phyloP scores from a whole-genome alignment of 2,113 vertebrate genomes.

The Spermophilus dauricus region DNA sequence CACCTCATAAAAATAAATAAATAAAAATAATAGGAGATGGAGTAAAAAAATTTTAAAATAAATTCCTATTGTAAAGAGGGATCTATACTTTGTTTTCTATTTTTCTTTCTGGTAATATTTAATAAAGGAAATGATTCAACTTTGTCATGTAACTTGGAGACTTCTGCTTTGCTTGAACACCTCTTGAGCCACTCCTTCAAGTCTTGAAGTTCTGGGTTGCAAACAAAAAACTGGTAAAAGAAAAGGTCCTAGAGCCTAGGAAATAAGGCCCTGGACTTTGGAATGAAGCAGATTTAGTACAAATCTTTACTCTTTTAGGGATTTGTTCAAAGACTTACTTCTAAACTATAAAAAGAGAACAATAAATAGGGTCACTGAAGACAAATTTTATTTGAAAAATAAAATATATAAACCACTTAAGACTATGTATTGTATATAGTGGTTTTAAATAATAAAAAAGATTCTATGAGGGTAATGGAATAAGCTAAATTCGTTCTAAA shows the following conservation, averaged over 20 bases:
- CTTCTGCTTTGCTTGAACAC: neutral
- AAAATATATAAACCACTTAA: neutral
- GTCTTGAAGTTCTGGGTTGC: neutral
- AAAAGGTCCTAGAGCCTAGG: neutral
- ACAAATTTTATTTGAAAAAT: neutral
- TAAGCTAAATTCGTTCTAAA: slow-evolving; percentile 23
- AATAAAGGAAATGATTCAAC: neutral
- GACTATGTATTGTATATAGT: neutral
- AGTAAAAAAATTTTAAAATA: too few species aligned
- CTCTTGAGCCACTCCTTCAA: too few species aligned
- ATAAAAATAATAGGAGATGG: too few species aligned
- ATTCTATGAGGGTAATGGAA: neutral
- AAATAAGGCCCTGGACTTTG: neutral
- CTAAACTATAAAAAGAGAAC: neutral
- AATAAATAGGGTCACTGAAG: neutral
- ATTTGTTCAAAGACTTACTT: neutral
- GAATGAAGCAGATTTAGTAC: neutral
- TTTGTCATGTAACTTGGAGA: neutral
- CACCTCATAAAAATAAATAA: too few species aligned
- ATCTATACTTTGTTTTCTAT: neutral
- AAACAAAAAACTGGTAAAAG: neutral
- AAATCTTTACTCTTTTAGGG: neutral
- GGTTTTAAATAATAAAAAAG: neutral
- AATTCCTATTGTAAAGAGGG: neutral
- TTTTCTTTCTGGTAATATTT: neutral